Evolutionary conservation across 2,113 vertebrate species (phyloP).

Genomic region (Anoplopoma fimbria): DNA sequence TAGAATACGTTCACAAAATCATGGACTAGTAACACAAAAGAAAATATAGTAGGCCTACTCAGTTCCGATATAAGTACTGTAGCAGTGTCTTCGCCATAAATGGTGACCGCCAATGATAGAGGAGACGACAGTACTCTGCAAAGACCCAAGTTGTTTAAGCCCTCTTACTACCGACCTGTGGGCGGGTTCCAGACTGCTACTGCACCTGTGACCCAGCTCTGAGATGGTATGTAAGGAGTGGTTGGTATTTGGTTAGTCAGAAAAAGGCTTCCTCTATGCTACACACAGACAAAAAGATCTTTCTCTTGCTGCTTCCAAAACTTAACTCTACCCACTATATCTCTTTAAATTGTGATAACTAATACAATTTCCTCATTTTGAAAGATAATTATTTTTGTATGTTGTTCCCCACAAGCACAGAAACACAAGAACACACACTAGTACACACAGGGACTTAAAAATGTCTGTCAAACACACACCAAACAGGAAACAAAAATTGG

Average conservation of each 20-base stretch:
- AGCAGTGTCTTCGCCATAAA: no score
- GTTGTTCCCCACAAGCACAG: background rate
- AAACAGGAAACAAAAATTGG: conserved; percentile 74
- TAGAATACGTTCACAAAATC: background rate
- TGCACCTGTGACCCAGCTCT: background rate
- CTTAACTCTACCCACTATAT: background rate
- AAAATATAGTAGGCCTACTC: no score
- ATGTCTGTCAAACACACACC: conserved; percentile 27
- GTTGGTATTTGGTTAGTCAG: background rate
- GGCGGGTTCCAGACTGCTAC: no score
- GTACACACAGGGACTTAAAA: background rate
- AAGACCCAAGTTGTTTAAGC: no score
- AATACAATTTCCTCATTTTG: background rate
- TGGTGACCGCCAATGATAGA: no score
- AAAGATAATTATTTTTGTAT: background rate
- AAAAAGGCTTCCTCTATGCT: background rate
- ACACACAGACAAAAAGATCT: background rate
- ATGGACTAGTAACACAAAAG: background rate
- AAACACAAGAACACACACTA: background rate
- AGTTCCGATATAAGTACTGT: no score
- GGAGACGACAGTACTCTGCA: no score
- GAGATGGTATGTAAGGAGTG: background rate
- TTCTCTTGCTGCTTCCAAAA: background rate
- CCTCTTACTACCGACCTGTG: no score
- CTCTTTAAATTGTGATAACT: background rate